These are phyloP conservation scores for Sebastes diaconus DNA, from an alignment of 2,797 vertebrate species.

Conservation along the genomic window DNA sequence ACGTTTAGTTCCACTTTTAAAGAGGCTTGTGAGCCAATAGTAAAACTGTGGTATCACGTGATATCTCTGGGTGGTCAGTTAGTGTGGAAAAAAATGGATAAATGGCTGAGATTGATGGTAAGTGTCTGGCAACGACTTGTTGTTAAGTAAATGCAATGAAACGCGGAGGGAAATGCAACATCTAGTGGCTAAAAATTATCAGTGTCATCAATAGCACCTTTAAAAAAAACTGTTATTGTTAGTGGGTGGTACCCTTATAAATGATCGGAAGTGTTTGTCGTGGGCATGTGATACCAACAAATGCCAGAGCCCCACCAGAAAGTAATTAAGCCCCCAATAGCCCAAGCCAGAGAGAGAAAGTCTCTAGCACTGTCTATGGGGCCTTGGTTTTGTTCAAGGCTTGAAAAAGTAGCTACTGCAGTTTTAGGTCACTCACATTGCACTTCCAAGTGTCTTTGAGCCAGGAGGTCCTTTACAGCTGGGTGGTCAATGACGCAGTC, in stretches of 20 bases:
- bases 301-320: not conserved
- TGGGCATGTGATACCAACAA: not conserved
- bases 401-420: slow-evolving; percentile 1
- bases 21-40: too few relatives aligned
- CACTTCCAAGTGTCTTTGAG: slow-evolving; percentile 95
- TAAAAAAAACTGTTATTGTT: not conserved
- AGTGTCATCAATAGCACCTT: not conserved
- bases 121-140: too few relatives aligned
- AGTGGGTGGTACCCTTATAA: not conserved
- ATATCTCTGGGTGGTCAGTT: too few relatives aligned
- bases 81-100: too few relatives aligned
- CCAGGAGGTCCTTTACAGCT: slow-evolving; percentile 93
- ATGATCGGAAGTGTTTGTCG: not conserved
- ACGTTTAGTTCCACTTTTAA: too few relatives aligned
- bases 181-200: too few relatives aligned
- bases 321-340: not conserved
- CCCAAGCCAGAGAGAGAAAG: not conserved
- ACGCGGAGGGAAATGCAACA: too few relatives aligned
- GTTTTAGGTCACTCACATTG: slow-evolving; percentile 88
- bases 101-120: too few relatives aligned
- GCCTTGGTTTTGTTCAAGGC: not conserved
- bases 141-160: too few relatives aligned
- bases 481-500: slow-evolving; percentile 98
- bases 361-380: not conserved
- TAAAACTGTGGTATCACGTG: too few relatives aligned